phyloP scores from a whole-genome alignment of 2,113 vertebrate species.

The Microcebus griseorufus region DNA sequence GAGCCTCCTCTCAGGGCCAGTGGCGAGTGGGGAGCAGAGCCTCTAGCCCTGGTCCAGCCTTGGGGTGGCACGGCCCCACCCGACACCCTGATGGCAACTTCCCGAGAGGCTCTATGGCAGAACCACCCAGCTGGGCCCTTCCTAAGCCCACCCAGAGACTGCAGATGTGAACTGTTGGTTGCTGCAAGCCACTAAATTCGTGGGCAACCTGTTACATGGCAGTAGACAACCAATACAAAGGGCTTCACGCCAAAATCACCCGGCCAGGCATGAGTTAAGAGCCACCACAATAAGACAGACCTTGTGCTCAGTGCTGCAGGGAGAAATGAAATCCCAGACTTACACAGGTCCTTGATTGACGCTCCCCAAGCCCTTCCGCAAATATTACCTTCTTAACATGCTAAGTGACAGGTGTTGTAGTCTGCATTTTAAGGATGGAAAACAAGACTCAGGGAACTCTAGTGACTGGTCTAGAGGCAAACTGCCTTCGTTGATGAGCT shows the following conservation, averaged over 20 bases:
- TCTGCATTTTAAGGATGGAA: background rate
- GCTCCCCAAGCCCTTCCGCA: background rate
- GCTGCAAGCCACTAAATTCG: background rate
- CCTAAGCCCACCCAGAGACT: background rate
- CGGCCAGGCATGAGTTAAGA: fast-evolving
- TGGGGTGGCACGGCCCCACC: too few species aligned
- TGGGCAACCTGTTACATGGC: background rate
- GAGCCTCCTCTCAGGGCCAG: background rate
- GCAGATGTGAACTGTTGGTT: background rate
- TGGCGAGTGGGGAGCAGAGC: too few species aligned
- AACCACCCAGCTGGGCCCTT: too few species aligned
- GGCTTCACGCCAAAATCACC: too few species aligned
- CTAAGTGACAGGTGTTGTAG: background rate
- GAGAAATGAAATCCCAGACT: background rate
- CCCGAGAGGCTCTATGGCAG: too few species aligned
- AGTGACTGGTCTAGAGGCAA: background rate
- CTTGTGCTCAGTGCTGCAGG: background rate
- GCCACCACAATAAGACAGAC: too few species aligned
- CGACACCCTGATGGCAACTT: background rate
- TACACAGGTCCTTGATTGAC: background rate
- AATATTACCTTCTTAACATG: background rate
- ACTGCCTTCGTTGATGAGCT: background rate
- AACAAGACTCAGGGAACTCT: background rate
- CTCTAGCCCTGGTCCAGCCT: background rate
- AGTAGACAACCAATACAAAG: fast-evolving